Evolutionary conservation across 2,888 invertebrate genomes (phyloP).

Genomic region (Cryptocephalus moraei): DNA sequence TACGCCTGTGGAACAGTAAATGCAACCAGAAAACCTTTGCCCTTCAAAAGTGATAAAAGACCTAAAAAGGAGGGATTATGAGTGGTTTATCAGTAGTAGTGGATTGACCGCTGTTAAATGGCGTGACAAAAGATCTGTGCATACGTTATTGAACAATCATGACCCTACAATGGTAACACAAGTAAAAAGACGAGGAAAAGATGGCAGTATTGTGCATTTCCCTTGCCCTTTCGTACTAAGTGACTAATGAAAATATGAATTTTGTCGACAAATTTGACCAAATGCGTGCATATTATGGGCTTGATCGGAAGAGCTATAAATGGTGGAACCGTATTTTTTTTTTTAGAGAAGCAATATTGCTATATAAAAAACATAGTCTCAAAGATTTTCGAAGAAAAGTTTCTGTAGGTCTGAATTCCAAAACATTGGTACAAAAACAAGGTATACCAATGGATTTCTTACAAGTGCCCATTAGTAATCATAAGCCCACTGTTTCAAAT

Average conservation of each 20-base stretch:
- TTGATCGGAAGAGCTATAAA: too few species aligned
- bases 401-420: not conserved
- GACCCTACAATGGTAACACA: not conserved
- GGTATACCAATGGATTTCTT: too few species aligned
- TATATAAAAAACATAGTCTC: not conserved
- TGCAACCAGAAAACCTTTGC: not conserved
- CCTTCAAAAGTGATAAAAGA: not conserved
- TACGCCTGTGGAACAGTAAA: too few species aligned
- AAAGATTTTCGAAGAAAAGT: constrained; percentile 1
- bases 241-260: not conserved
- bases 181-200: not conserved
- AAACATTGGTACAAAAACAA: not conserved
- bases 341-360: not conserved
- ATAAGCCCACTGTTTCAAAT: constrained; percentile 1
- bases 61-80: too few species aligned
- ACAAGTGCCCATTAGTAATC: not conserved
- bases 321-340: not conserved
- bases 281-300: not conserved
- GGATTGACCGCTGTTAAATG: not conserved
- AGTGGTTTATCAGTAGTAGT: too few species aligned
- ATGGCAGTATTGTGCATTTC: not conserved
- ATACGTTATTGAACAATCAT: not conserved
- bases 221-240: not conserved
- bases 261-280: not conserved
- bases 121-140: not conserved